Conservation (phyloP, 2,888 invertebrate species). For the Phortica magna region DNA sequence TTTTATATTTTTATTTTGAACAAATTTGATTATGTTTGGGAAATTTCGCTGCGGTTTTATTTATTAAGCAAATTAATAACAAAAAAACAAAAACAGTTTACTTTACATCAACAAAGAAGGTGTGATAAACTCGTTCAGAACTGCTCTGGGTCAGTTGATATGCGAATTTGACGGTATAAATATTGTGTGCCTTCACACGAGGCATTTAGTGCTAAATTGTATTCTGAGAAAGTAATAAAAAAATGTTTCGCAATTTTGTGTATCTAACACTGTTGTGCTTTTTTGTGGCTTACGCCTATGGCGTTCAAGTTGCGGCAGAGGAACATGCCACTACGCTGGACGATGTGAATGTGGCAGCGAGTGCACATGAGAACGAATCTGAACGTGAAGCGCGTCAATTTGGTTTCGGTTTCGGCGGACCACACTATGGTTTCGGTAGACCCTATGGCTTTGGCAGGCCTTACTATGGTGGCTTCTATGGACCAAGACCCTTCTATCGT, state of each 20-base stretch:
- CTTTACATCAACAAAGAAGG: constrained; percentile 17
- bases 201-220: constrained; percentile 25
- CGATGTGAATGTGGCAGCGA: constrained; percentile 65
- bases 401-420: constrained; percentile 46
- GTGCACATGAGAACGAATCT: constrained; percentile 59
- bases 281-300: constrained; percentile 1
- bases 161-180: constrained; percentile 29
- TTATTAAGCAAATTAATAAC: constrained; percentile 12
- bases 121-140: constrained; percentile 33
- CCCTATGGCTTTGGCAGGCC: constrained; percentile 21
- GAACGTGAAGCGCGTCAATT: constrained; percentile 60
- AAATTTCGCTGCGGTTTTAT: not conserved
- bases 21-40: not conserved
- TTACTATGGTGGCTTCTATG: constrained; percentile 40
- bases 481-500: constrained; percentile 26
- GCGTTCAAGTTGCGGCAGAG: not conserved
- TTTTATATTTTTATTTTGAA: not conserved
- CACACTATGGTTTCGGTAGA: constrained; percentile 30
- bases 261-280: constrained; percentile 55
- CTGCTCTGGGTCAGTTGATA: constrained; percentile 17
- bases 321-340: constrained; percentile 58
- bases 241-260: not conserved
- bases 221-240: not conserved
- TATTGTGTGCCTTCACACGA: not conserved
- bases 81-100: not conserved